These are phyloP conservation scores for Rhagoletis pomonella DNA, from an alignment of 1,140 invertebrate genomes.

Conservation along the genomic window DNA sequence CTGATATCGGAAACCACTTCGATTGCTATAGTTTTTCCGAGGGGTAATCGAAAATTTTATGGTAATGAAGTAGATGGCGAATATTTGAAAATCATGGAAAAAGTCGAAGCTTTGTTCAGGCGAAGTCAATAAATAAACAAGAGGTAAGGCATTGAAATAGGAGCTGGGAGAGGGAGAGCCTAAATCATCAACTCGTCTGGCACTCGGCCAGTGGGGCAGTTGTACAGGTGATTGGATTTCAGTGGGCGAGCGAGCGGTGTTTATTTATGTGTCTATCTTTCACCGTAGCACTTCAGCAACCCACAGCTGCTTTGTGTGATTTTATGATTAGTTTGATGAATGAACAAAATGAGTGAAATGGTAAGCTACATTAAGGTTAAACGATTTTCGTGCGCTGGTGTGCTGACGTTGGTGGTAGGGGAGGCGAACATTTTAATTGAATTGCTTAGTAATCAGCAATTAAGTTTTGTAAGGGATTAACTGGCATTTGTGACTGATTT, in stretches of 20 bases:
- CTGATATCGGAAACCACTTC: conserved; percentile 38
- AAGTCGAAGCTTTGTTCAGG: neutral
- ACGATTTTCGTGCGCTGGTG: neutral
- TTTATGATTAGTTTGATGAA: neutral
- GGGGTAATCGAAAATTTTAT: conserved; percentile 24
- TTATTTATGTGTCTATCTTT: neutral
- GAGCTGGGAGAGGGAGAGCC: neutral
- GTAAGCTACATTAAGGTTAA: neutral
- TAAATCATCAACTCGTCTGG: neutral
- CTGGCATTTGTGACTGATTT: conserved; percentile 43
- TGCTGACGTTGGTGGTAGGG: neutral
- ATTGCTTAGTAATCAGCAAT: conserved; percentile 51
- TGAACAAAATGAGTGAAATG: neutral
- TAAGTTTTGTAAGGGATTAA: conserved; percentile 42
- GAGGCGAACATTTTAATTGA: conserved; percentile 18
- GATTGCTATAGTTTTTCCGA: neutral
- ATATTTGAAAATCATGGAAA: neutral
- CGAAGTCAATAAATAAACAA: conserved; percentile 4
- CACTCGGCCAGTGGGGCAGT: conserved; percentile 36
- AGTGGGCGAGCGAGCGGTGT: neutral
- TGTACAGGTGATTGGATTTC: conserved; percentile 16
- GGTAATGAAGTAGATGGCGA: neutral
- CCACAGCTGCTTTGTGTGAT: neutral
- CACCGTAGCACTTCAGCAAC: neutral
- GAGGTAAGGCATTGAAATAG: neutral